phyloP scores from a whole-genome alignment of 2,888 invertebrate species.

The Leptothorax acervorum region DNA sequence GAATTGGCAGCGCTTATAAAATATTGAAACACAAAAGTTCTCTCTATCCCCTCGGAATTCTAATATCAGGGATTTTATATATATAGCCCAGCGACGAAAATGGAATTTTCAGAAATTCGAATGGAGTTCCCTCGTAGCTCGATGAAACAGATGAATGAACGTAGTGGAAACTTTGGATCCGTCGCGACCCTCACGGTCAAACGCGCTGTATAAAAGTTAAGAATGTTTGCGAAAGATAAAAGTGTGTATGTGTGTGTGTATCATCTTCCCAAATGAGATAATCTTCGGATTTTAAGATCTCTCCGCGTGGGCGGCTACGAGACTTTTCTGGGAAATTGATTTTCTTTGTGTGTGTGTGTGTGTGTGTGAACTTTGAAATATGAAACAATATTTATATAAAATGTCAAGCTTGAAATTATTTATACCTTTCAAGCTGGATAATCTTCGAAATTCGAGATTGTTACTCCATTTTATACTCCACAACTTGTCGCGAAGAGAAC shows the following conservation, averaged over 20 bases:
- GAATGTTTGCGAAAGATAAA: not conserved
- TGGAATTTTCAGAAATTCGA: not conserved
- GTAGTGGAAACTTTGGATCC: not conserved
- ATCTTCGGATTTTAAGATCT: not conserved
- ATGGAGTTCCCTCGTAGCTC: not conserved
- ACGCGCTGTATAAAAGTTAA: not conserved
- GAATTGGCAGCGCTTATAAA: constrained; percentile 21
- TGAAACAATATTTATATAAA: not conserved
- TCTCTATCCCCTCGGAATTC: not conserved
- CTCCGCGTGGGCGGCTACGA: not conserved
- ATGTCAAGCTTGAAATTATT: not conserved
- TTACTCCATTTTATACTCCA: not conserved
- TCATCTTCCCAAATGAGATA: not conserved
- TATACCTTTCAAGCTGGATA: not conserved
- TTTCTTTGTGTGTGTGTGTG: not conserved
- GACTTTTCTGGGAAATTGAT: not conserved
- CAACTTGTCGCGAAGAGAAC: not conserved
- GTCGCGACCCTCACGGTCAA: not conserved
- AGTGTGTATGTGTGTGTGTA: not conserved
- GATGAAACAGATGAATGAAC: constrained; percentile 29
- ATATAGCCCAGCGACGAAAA: not conserved
- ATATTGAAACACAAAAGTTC: constrained; percentile 4
- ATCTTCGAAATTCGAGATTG: too few relatives aligned
- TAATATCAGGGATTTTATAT: not conserved
- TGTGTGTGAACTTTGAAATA: not conserved